A percentile compares a stretch with the other conserved stretches of the same genome.
phyloP scores from a whole-genome alignment of 2,888 invertebrate genomes.

The Synergus itoensis region DNA sequence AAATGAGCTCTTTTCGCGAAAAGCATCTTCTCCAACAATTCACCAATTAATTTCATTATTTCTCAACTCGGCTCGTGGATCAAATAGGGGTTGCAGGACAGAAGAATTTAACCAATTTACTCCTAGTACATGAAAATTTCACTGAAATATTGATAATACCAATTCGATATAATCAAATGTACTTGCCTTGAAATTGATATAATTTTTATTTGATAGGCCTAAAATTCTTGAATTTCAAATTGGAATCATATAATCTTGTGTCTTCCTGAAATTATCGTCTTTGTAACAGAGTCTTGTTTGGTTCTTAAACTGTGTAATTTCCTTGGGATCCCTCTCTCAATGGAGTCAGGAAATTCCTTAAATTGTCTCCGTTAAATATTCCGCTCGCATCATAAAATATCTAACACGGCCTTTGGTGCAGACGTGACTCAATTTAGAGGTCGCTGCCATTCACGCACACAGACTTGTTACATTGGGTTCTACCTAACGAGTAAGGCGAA shows the following conservation, averaged over 20 bases:
- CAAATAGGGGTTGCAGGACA: conserved; percentile 34
- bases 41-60: conserved; percentile 57
- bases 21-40: conserved; percentile 50
- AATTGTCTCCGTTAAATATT: conserved; percentile 29
- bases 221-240: background rate
- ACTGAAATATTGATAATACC: no score
- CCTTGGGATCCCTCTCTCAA: background rate
- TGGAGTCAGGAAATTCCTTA: background rate
- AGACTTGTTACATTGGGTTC: conserved; percentile 20
- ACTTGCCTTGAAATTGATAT: no score
- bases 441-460: conserved; percentile 35
- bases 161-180: no score
- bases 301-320: background rate
- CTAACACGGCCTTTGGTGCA: conserved; percentile 35
- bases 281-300: background rate
- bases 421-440: conserved; percentile 39
- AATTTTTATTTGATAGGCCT: background rate
- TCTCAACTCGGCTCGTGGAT: conserved; percentile 44
- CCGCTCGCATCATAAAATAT: conserved; percentile 33
- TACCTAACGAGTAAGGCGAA: conserved; percentile 16
- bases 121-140: background rate
- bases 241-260: no score
- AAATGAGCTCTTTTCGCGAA: conserved; percentile 50
- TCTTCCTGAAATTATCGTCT: background rate
- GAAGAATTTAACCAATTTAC: background rate